Percentiles rank a stretch among this genome's conserved stretches.
Conservation (phyloP, 2,888 invertebrate species). For the Elegia similella region DNA sequence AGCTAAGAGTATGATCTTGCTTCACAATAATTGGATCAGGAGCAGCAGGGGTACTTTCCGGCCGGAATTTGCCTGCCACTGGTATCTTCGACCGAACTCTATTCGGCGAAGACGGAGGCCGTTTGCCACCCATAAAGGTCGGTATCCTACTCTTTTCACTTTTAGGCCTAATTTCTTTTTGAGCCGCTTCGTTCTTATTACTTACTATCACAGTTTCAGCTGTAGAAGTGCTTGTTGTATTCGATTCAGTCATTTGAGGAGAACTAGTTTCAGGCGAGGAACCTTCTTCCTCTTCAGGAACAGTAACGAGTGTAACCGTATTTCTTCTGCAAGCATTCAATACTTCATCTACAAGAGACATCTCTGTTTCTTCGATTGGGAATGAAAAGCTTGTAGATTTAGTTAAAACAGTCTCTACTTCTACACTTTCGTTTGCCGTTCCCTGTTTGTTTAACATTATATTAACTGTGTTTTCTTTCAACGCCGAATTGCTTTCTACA, state of each 20-base stretch:
- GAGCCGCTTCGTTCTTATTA: conserved; percentile 71
- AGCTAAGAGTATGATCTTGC: conserved; percentile 84
- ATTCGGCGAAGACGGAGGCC: conserved; percentile 71
- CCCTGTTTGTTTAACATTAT: conserved; percentile 60
- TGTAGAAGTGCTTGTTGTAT: conserved; percentile 85
- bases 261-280: conserved; percentile 75
- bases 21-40: conserved; percentile 70
- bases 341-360: conserved; percentile 72
- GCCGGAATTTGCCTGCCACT: conserved; percentile 51
- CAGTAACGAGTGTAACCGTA: conserved; percentile 77
- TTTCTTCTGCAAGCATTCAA: conserved; percentile 70
- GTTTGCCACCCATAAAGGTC: conserved; percentile 71
- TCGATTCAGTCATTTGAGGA: conserved; percentile 84
- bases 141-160: conserved; percentile 82
- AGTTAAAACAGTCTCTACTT: conserved; percentile 50
- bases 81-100: conserved; percentile 69
- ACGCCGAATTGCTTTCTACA: conserved; percentile 56
- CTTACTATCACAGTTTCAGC: conserved; percentile 87
- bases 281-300: conserved; percentile 84
- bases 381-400: conserved; percentile 69
- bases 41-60: conserved; percentile 38
- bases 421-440: conserved; percentile 43
- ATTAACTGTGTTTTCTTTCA: conserved; percentile 70
- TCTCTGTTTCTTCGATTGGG: conserved; percentile 55
- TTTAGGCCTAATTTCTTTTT: conserved; percentile 62